Evolutionary conservation across 1,140 invertebrate genomes (phyloP).

Genomic region (Scaptodrosophila lebanonensis): DNA sequence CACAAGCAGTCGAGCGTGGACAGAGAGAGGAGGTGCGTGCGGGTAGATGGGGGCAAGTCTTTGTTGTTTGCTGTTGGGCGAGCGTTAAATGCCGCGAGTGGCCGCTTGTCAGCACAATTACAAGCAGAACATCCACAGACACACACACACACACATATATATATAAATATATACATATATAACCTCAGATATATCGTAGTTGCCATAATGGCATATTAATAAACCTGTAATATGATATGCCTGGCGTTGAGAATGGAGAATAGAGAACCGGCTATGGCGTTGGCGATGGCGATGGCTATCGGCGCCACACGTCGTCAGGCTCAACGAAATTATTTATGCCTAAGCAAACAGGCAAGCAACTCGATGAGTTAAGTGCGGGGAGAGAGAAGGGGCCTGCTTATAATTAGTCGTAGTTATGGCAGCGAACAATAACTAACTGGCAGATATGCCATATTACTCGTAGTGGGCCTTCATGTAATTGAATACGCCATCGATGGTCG

Average conservation of each 20-base stretch:
- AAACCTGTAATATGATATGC: slow-evolving; percentile 65
- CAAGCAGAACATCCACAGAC: too few species aligned
- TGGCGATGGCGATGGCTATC: slow-evolving; percentile 70
- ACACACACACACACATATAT: too few species aligned
- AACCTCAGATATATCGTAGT: slow-evolving; percentile 11
- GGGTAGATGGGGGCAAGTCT: background rate
- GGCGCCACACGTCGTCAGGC: slow-evolving; percentile 52
- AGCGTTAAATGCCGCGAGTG: slow-evolving; percentile 46
- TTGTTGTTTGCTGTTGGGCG: background rate
- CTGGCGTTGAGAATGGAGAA: slow-evolving; percentile 2
- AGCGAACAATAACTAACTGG: slow-evolving; percentile 34
- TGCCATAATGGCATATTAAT: slow-evolving; percentile 65
- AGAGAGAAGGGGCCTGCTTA: background rate
- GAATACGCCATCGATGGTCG: slow-evolving; percentile 55
- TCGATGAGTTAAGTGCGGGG: background rate
- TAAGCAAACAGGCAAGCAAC: slow-evolving; percentile 31
- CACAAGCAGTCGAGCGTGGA: background rate
- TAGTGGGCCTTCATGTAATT: slow-evolving; percentile 47
- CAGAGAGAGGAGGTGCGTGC: background rate
- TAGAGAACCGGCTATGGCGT: too few species aligned
- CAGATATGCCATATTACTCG: slow-evolving; percentile 34
- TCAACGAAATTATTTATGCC: slow-evolving; percentile 67
- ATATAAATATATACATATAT: slow-evolving; percentile 16
- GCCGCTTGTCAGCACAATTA: slow-evolving; percentile 61
- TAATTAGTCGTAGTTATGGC: slow-evolving; percentile 70